Evolutionary conservation across 2,888 invertebrate species (phyloP).

Genomic region (Apamea crenata): DNA sequence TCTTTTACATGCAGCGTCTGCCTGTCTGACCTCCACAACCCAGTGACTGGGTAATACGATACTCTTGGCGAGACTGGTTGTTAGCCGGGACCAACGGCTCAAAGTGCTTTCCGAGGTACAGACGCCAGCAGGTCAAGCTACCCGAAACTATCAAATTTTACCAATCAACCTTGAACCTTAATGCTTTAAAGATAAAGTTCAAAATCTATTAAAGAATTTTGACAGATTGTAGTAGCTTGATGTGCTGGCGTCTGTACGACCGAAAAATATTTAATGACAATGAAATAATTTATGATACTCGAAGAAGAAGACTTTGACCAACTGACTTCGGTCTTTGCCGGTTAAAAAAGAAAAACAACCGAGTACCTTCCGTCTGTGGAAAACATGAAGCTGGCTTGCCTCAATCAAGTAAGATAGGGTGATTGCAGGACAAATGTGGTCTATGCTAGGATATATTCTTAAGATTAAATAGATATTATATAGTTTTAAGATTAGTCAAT

Average conservation of each 20-base stretch:
- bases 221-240: too few relatives aligned
- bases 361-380: too few relatives aligned
- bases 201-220: too few relatives aligned
- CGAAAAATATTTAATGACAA: constrained; percentile 4
- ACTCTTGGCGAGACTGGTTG: background rate
- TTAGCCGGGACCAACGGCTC: background rate
- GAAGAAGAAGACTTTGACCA: background rate
- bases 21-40: background rate
- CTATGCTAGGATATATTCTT: too few relatives aligned
- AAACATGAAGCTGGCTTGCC: background rate
- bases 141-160: too few relatives aligned
- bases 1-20: background rate
- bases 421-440: background rate
- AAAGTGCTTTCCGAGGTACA: background rate
- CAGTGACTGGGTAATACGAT: background rate
- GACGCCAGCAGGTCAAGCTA: too few relatives aligned
- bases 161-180: too few relatives aligned
- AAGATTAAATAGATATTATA: too few relatives aligned
- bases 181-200: too few relatives aligned
- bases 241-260: too few relatives aligned
- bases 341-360: background rate
- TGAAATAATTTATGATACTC: background rate
- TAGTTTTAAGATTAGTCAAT: too few relatives aligned
- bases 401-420: background rate
- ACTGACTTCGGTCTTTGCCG: background rate